These are phyloP conservation scores for Magallana gigas DNA, from an alignment of 1,140 invertebrate genomes.

Conservation along the genomic window DNA sequence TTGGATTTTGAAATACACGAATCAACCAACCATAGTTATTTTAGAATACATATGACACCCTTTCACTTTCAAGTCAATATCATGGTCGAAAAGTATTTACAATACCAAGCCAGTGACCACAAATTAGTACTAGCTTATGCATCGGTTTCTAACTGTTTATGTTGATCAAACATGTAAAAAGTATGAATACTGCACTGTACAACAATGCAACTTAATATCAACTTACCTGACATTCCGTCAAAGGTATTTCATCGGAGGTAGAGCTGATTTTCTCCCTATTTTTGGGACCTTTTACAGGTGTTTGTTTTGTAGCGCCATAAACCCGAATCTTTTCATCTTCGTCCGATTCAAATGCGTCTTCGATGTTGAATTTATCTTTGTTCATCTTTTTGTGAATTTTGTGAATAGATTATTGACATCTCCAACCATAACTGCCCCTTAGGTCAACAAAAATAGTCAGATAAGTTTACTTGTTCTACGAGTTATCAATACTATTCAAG, in stretches of 20 bases:
- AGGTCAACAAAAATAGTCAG: neutral
- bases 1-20: neutral
- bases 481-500: too few species aligned
- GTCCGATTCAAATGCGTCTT: constrained; percentile 58
- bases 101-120: neutral
- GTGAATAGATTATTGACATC: constrained; percentile 28
- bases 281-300: constrained; percentile 47
- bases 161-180: too few species aligned
- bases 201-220: neutral
- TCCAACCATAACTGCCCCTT: constrained; percentile 21
- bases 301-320: constrained; percentile 58
- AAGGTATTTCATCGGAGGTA: constrained; percentile 44
- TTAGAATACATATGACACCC: neutral
- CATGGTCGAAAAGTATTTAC: neutral
- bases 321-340: constrained; percentile 62
- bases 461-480: too few species aligned
- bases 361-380: constrained; percentile 50
- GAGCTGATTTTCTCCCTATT: constrained; percentile 9
- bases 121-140: neutral
- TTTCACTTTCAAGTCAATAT: neutral
- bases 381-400: constrained; percentile 46
- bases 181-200: too few species aligned
- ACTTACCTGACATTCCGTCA: constrained; percentile 42
- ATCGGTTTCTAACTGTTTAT: too few species aligned
- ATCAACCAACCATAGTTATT: neutral